Evolutionary conservation across 2,888 invertebrate genomes (phyloP), one percentile per base, ranked within the genome.

Genomic region (Matsumyia berberina): DNA sequence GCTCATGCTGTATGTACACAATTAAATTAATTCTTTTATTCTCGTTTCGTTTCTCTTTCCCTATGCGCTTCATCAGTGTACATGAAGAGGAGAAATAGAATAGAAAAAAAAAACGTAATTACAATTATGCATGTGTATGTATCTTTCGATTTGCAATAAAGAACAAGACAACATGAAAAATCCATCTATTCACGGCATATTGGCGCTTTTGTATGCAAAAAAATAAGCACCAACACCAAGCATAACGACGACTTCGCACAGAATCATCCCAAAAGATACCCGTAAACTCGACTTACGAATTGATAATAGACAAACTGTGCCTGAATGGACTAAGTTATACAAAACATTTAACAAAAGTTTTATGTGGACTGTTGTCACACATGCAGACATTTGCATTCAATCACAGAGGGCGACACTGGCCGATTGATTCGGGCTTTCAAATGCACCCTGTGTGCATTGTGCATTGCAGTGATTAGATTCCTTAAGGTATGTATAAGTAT

Each of bases 81-180:
- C 60, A 79, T 39, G 51, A 44, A 37, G 12, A 62, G 24, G 24
- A 24, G 24, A 24, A 67, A 12, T n/a, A 64, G 66, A 37, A 37
- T 17, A 37, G 11, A 62, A 67, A 12, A 58, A 67, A 60, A 60
- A 58, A 62, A 55, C 29, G 29, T 78, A 83, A 83, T 74, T 74
- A 83, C 51, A 64, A 66, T 64, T 53, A 62, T 79, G 73, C 73
- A 73, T 83, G 79, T 83, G 83, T 83, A 83, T 83, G 73, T 83
- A 83, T 83, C 83, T 79, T 83, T 73, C 73, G 73, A 83, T 79
- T 81, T 81, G 70, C 76, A 62, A 78, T 67, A 73, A 72, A 77
- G 53, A 77, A 74, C 42, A 66, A 55, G 73, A 72, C 72, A 49
- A 62, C 55, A 42, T 39, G 53, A 77, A 60, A 44, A 29, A 37